A percentile compares a stretch with the other conserved stretches of the same genome.
Evolutionary conservation across 2,113 vertebrate species (phyloP).

Genomic region (Trogon surrucura): DNA sequence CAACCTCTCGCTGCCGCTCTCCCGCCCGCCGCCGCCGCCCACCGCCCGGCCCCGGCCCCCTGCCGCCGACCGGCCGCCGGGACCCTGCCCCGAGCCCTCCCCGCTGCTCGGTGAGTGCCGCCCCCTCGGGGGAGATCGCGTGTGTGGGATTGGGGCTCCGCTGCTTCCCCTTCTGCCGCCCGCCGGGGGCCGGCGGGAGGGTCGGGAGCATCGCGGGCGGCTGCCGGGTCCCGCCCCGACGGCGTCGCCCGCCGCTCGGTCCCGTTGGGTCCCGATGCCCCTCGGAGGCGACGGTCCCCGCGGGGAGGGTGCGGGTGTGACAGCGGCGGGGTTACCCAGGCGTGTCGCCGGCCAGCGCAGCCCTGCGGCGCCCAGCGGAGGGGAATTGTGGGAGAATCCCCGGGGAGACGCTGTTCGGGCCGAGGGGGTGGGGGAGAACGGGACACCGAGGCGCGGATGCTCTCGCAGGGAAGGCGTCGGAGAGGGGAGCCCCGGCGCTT

Average conservation of each 20-base stretch:
- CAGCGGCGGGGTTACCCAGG: neutral
- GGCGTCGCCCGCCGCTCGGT: neutral
- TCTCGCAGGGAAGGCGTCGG: neutral
- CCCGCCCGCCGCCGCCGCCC: too few relatives aligned
- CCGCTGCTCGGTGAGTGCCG: too few relatives aligned
- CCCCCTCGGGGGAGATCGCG: too few relatives aligned
- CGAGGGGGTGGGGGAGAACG: too few relatives aligned
- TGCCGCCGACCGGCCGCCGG: too few relatives aligned
- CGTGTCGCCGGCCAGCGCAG: neutral
- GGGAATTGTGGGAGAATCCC: constrained; percentile 28
- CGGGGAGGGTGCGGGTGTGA: neutral
- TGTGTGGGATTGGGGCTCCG: too few relatives aligned
- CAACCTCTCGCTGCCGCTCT: too few relatives aligned
- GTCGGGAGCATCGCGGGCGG: neutral
- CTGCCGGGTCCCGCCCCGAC: too few relatives aligned
- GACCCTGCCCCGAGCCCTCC: too few relatives aligned
- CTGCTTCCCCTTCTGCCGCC: too few relatives aligned
- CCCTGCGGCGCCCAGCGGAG: neutral
- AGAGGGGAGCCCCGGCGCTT: neutral
- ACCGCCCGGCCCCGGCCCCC: too few relatives aligned
- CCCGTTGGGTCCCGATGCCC: neutral
- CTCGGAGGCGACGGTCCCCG: too few relatives aligned
- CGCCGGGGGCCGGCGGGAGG: neutral
- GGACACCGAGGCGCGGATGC: neutral
- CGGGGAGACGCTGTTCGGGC: neutral